phyloP scores from a whole-genome alignment of 1,140 invertebrate species.

The Limonius californicus region DNA sequence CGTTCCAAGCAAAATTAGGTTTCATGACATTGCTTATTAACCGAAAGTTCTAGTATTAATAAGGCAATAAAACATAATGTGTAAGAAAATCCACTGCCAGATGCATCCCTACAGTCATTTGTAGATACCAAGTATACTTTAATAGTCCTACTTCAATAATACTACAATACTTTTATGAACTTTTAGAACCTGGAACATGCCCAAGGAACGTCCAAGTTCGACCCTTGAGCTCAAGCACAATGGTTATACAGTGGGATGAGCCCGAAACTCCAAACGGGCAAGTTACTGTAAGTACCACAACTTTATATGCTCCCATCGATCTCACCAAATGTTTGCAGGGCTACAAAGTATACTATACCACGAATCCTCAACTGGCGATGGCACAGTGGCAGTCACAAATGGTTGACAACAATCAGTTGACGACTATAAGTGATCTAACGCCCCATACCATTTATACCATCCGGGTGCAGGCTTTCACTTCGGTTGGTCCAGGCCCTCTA shows the following conservation, averaged over 20 bases:
- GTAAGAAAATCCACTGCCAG: too few relatives aligned
- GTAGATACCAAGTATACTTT: too few relatives aligned
- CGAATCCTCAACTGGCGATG: conserved; percentile 78
- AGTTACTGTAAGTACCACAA: conserved; percentile 73
- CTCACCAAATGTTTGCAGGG: conserved; percentile 59
- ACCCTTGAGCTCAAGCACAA: conserved; percentile 89
- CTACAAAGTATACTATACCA: conserved; percentile 97
- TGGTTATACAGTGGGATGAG: conserved; percentile 96
- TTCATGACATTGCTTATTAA: background rate
- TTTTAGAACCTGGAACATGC: conserved; percentile 86
- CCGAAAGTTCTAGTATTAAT: too few relatives aligned
- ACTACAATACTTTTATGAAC: too few relatives aligned
- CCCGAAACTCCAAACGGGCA: conserved; percentile 95
- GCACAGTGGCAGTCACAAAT: conserved; percentile 88
- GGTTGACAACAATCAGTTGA: conserved; percentile 89
- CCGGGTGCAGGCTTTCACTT: conserved; percentile 85
- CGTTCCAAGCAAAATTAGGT: background rate
- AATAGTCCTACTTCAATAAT: too few relatives aligned
- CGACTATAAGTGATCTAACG: conserved; percentile 86
- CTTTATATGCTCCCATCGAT: background rate
- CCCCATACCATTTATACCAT: conserved; percentile 90
- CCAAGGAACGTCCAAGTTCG: conserved; percentile 90
- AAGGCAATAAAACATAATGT: too few relatives aligned
- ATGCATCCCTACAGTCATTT: too few relatives aligned
- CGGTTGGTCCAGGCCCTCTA: conserved; percentile 84